Evolutionary conservation across 2,797 vertebrate species (phyloP), one percentile per base, ranked within the genome.

Genomic region (Pelodytes ibericus): DNA sequence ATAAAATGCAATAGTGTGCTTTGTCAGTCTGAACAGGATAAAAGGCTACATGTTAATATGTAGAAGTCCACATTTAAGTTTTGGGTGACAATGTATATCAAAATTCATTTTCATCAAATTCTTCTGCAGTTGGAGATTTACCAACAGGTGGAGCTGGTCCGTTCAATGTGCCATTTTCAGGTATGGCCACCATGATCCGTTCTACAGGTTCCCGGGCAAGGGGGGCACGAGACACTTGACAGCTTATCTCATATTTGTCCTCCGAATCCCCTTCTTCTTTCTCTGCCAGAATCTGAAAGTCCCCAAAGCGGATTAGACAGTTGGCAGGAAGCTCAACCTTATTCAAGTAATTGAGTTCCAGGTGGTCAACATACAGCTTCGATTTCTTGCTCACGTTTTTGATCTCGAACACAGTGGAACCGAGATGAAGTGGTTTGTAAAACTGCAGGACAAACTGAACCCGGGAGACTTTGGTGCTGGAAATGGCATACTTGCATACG

Each of bases 361-460:
- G 65, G 4, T 90, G 80, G 80, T 93, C 89, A 25, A 98, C 92
- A 0, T 74, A 49, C 72, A 99, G 49, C 0, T 53, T 89, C 0
- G 88, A 91, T 83, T 72, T 95, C 88, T 92, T 93, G 85, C 96
- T 99, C 86, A 96, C 56, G 83, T 98, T 99, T 91, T 99, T 97
- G 26, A 97, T 89, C 81, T 90, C 87, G 70, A 98, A 98, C 3
- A 83, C 87, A 44, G 90, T 75, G 4, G 89, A 84, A 0, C 86
- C 68, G 81, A 86, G 90, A 27, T 87, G 78, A 1, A 91, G 83
- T 0, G 81, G 86, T 51, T 89, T 92, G 86, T 94, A 97, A 0
- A 94, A 89, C 0, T 92, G 88, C 69, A 99, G 3, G 5, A 86
- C 81, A 80, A 98, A 90, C 87, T 98, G 96, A 71, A 95, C 82